phyloP scores from a whole-genome alignment of 2,113 vertebrate genomes.

The Silurus glanis region DNA sequence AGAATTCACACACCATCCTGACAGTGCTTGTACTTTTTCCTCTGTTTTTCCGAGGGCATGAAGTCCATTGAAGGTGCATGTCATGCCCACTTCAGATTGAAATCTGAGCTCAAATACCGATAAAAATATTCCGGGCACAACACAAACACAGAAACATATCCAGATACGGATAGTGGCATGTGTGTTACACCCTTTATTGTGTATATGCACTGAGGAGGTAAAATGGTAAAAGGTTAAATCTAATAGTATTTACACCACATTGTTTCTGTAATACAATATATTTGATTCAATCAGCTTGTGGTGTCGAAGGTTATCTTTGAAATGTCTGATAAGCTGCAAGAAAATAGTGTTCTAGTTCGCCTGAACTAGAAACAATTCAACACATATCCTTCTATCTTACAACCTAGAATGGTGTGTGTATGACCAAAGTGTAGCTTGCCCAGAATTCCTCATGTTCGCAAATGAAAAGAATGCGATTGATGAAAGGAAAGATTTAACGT shows the following conservation, averaged over 20 bases:
- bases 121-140: neutral
- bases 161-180: neutral
- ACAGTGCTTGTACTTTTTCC: neutral
- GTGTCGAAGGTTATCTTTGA: neutral
- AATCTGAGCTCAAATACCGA: neutral
- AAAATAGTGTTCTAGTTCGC: neutral
- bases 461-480: neutral
- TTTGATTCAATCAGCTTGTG: neutral
- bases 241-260: neutral
- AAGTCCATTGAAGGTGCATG: neutral
- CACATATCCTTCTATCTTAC: neutral
- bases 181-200: neutral
- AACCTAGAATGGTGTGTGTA: neutral
- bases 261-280: neutral
- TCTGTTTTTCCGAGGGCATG: neutral
- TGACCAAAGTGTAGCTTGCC: neutral
- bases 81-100: neutral
- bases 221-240: neutral
- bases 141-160: neutral
- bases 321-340: neutral
- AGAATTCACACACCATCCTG: constrained; percentile 6
- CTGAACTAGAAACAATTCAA: neutral
- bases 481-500: constrained; percentile 10
- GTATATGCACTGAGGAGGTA: neutral
- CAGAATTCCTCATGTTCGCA: neutral